These are phyloP conservation scores for Rattus norvegicus DNA, from an alignment of 2,113 vertebrate genomes.

Conservation along the genomic window GRCr8 NC_086019.1:224630501-224631000, in stretches of 20 bases:
- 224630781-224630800: not conserved
- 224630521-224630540: too few relatives aligned
- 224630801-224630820: not conserved
- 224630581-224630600: too few relatives aligned
- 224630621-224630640: not conserved
- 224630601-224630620: not conserved
- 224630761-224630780: not conserved
- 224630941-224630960: not conserved
- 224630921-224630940: not conserved
- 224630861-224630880: not conserved
- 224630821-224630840: not conserved
- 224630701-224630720: constrained; percentile 9
- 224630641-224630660: not conserved
- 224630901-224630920: not conserved
- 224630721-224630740: constrained; percentile 39
- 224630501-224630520: too few relatives aligned
- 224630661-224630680: not conserved
- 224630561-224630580: too few relatives aligned
- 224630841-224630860: not conserved
- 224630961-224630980: not conserved
- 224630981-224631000: not conserved
- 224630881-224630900: not conserved
- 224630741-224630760: not conserved
- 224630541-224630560: too few relatives aligned
- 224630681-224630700: not conserved